phyloP scores from a whole-genome alignment of 2,797 vertebrate genomes.

The Gallinago solitaria region DNA sequence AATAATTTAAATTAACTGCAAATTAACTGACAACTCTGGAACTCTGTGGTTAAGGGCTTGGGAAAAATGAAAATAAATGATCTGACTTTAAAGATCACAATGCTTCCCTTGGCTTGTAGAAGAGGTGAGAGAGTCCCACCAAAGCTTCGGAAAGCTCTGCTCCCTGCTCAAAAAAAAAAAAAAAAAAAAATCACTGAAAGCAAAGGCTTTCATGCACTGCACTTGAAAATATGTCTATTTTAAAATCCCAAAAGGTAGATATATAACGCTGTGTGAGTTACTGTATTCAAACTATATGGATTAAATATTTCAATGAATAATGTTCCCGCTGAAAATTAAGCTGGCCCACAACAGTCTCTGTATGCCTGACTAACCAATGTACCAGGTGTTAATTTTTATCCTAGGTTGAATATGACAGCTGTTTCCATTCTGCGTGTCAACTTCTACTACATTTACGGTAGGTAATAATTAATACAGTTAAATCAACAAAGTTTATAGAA shows the following conservation, averaged over 20 bases:
- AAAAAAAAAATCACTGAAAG: not conserved
- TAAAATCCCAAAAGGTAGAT: not conserved
- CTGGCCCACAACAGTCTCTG: not conserved
- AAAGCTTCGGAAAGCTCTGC: not conserved
- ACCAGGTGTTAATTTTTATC: not conserved
- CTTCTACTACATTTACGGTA: not conserved
- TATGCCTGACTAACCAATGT: not conserved
- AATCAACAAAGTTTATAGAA: not conserved
- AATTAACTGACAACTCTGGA: not conserved
- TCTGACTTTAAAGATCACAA: not conserved
- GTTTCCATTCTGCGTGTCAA: not conserved
- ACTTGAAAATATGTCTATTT: not conserved
- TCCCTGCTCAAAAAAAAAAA: too few relatives aligned
- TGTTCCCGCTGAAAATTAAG: not conserved
- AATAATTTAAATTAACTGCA: not conserved
- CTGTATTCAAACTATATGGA: not conserved
- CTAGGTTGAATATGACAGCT: not conserved
- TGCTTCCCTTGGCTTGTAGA: not conserved
- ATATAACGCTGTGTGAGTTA: not conserved
- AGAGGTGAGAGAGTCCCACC: not conserved
- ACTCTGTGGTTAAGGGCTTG: not conserved
- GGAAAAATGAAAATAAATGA: not conserved
- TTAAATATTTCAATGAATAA: not conserved
- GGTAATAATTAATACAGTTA: not conserved
- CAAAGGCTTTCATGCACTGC: not conserved